phyloP scores from a whole-genome alignment of 64 coral and sea anemone species.

The Cladopsammia gracilis region DNA sequence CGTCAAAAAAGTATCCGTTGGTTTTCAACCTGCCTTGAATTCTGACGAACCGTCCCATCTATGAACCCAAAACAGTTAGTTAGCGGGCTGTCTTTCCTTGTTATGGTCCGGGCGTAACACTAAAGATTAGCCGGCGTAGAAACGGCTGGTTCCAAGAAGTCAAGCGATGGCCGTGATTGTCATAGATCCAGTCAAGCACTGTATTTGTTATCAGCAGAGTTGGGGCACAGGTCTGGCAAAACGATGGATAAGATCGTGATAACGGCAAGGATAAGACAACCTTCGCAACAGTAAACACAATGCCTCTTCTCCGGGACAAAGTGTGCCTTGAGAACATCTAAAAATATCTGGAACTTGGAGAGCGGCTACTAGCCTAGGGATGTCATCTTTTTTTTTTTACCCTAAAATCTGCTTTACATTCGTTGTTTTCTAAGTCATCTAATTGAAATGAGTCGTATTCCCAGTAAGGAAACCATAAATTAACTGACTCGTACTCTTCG shows the following conservation, averaged over 20 bases:
- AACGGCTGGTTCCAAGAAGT: too few relatives aligned
- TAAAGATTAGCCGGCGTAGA: too few relatives aligned
- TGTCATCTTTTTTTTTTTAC: too few relatives aligned
- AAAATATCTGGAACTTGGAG: not conserved
- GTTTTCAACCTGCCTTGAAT: not conserved
- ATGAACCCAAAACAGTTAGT: constrained; percentile 6
- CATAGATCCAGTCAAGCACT: too few relatives aligned
- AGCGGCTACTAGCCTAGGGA: not conserved
- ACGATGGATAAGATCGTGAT: not conserved
- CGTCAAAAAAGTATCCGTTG: not conserved
- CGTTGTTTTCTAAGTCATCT: not conserved
- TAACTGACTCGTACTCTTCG: too few relatives aligned
- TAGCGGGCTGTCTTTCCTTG: not conserved
- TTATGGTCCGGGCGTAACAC: not conserved
- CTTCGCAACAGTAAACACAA: not conserved
- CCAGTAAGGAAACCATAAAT: not conserved
- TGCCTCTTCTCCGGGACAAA: not conserved
- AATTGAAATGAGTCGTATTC: not conserved
- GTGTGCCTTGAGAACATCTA: not conserved
- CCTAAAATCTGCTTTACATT: not conserved
- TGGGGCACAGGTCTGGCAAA: not conserved
- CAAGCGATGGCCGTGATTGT: too few relatives aligned
- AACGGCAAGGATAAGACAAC: not conserved
- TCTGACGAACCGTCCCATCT: not conserved
- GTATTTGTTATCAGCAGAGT: too few relatives aligned